Base-by-base conservation (phyloP, 2,888 invertebrate species). In the Tiliacea aurago region DNA sequence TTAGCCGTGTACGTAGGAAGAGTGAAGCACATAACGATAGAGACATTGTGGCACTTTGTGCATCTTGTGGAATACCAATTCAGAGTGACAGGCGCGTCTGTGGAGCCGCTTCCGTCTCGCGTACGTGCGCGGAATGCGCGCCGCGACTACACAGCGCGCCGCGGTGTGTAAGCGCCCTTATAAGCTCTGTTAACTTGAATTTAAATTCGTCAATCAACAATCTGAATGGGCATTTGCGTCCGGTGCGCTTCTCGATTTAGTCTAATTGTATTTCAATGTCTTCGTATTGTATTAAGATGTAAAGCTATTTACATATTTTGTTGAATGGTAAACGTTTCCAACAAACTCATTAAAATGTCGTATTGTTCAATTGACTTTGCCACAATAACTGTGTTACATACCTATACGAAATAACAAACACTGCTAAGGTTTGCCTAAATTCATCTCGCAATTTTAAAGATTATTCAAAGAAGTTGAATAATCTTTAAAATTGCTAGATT, bases 31-130 rank as follows among this genome's bases (percentile, higher is more conserved):
- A 86, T 88, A 83, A 79, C 80, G 92, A 90, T 91, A 89, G 78
- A 91, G 90, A 89, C 89, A 86, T 90, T 90, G 92, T 91, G 91
- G 92, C 91, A 91, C 90, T 90, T 89, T 90, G 92, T 90, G 92
- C 91, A 92, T 91, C 90, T 88, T 83, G 85, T 91, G 85, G 95
- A 94, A 96, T 96, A 95, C 92, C 90, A 95, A 96, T 94, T 92
- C 90, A 86, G 76, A 73, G 85, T 86, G 84, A 86, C 84, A 86
- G 80, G 89, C 88, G 86, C 90, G 90, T 90, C 86, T 91, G 91
- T 91, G 76, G 84, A 86, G 91, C 93, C 95, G 95, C 95, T 95
- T 95, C 96, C 95, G 95, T 90, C 93, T 92, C 83, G 68, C 78
- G 70, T 81, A 95, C 96, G 95, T 95, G 95, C 86, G 78, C 71